Base-by-base conservation (phyloP, 2,888 invertebrate species). In the Netelia inedita region DNA sequence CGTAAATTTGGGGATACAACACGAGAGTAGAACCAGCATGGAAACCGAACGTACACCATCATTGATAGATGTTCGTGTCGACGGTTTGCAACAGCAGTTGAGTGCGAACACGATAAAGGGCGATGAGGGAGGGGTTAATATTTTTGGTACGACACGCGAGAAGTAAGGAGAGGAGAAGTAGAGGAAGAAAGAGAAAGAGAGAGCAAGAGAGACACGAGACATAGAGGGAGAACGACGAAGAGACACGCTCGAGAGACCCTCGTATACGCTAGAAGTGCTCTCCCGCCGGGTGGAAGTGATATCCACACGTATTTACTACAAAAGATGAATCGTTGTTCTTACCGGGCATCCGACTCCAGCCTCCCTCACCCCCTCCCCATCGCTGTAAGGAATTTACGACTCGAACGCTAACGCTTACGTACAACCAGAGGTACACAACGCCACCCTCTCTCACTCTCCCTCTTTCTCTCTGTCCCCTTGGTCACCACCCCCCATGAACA, bases 311-410 rank as follows among this genome's bases (percentile, higher is more conserved):
- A 85, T 85, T 79, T 85, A 82, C 82, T 82, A 82, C 79, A 66
- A 85, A 85, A 85, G 85, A 85, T 85, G 85, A 85, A 85, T 85
- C 85, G 82, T 82, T 76, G 80, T 81, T 81, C 81, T 78, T 82
- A 69, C 81, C 78, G 69, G 61, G 82, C 69, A 59, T 71, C 55
- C 71, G 43, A 43, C 46, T 28, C 19, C 46, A 28, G 28, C 59
- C 41, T 11, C 14, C 50, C 46, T 55, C 53, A 14, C 53, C 53
- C n/a, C 14, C 8, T 5, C 14, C 59, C 23, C 65, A 65, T 55
- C 78, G 79, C 69, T 63, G 63, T 72, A 85, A 82, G 85, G 85
- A 85, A 85, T 85, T 85, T 85, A 85, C 85, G 83, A 80, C 79
- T 76, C 78, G 81, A 75, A 68, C 71, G 79, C 43, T 53, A 76